Evolutionary conservation across 2,888 invertebrate genomes (phyloP).

Genomic region (Camptogramma bilineatum): DNA sequence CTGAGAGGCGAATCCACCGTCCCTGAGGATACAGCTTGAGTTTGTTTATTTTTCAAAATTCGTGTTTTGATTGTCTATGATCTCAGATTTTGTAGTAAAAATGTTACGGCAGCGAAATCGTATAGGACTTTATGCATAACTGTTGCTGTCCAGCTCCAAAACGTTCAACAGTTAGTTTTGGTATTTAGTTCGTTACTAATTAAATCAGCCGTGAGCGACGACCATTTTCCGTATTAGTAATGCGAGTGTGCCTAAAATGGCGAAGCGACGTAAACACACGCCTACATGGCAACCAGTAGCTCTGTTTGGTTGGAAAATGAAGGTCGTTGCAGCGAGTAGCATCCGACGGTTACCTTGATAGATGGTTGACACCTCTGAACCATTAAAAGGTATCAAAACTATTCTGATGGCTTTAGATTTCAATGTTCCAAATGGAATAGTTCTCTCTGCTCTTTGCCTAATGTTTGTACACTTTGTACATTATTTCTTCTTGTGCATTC

Average conservation of each 20-base stretch:
- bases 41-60: no score
- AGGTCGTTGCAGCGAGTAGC: slow-evolving; percentile 4
- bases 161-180: slow-evolving; percentile 5
- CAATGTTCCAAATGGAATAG: neutral
- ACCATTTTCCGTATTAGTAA: slow-evolving; percentile 24
- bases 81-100: no score
- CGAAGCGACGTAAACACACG: neutral
- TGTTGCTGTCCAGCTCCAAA: slow-evolving; percentile 1
- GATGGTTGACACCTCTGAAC: slow-evolving; percentile 6
- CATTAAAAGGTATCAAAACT: no score
- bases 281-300: slow-evolving; percentile 1
- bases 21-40: no score
- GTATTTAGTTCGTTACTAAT: slow-evolving; percentile 12
- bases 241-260: slow-evolving; percentile 27
- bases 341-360: neutral
- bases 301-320: slow-evolving; percentile 3
- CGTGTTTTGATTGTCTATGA: no score
- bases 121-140: neutral
- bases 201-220: slow-evolving; percentile 19
- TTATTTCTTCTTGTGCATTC: no score
- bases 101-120: neutral
- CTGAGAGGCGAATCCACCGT: no score
- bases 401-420: no score
- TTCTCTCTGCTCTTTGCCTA: no score
- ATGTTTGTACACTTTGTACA: no score